A percentile compares a stretch with the other conserved stretches of the same genome.
Evolutionary conservation across 2,888 invertebrate species (phyloP).

Genomic region (Zeuzera pyrina): DNA sequence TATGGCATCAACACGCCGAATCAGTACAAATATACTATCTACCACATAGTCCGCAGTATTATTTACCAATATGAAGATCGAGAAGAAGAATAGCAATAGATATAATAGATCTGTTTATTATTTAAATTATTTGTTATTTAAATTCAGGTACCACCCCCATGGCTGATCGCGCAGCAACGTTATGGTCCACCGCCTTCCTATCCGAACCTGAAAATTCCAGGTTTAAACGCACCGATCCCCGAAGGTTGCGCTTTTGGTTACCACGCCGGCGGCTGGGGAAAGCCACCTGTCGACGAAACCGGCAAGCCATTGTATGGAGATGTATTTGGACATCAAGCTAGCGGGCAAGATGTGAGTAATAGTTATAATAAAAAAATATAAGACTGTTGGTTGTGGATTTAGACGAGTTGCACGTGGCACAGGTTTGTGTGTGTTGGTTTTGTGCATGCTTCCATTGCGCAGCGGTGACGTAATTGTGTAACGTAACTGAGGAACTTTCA

Average conservation of each 20-base stretch:
- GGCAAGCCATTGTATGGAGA: slow-evolving; percentile 99
- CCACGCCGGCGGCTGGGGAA: slow-evolving; percentile 99
- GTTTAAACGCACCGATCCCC: slow-evolving; percentile 98
- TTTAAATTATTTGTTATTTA: too few relatives aligned
- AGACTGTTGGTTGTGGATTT: not conserved
- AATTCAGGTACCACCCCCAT: slow-evolving; percentile 91
- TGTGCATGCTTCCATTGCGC: too few relatives aligned
- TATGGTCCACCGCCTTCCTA: slow-evolving; percentile 99
- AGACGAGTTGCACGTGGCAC: too few relatives aligned
- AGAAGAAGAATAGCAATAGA: too few relatives aligned
- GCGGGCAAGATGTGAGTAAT: slow-evolving; percentile 78
- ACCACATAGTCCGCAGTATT: too few relatives aligned
- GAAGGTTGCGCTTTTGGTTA: slow-evolving; percentile 98
- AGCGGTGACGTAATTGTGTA: too few relatives aligned
- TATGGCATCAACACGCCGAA: too few relatives aligned
- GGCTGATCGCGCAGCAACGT: slow-evolving; percentile 97
- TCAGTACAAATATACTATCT: too few relatives aligned
- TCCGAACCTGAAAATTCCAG: slow-evolving; percentile 97
- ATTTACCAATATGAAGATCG: too few relatives aligned
- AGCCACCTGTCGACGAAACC: slow-evolving; percentile 98
- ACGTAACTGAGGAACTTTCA: too few relatives aligned
- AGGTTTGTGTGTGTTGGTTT: not conserved
- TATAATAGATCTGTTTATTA: too few relatives aligned
- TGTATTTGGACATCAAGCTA: slow-evolving; percentile 91
- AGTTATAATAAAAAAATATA: not conserved